Base-by-base conservation (phyloP, 2,888 invertebrate species). In the Limnephilus lunatus region DNA sequence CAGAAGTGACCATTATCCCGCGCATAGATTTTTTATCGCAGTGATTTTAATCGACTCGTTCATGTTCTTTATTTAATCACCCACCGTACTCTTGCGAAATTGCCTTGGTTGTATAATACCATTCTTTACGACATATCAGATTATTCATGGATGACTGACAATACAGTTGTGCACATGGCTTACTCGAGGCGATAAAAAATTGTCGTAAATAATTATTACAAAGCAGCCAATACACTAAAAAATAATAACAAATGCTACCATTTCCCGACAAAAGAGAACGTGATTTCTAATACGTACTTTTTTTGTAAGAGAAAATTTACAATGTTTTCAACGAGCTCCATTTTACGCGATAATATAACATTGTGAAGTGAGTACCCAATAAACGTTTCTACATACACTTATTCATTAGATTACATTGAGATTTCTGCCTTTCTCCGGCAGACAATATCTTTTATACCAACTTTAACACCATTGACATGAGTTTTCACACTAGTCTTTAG, bases 71-170 rank as follows among this genome's bases (percentile, higher is more conserved):
- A 35, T 86, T 35, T 44, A 30, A 30, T 44, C 25, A 86, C n/a
- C 44, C 12, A 12, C 44, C 44, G 85, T 44, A 30, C 32, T 31
- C 25, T 68, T 68, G 53, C 88, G 19, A 88, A 53, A 80, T 88
- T 88, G 80, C 80, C 88, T 35, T 3, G 19, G 39, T 30, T 39
- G 81, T 89, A 81, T 39, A 89, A 82, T 89, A 81, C 35, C 81
- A 89, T 89, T 35, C 82, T 89, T 89, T 89, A 89, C 89, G 81
- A 89, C 89, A 89, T 31, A 80, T 89, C 83, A 90, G 83, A 53
- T 83, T 83, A 90, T 90, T 90, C 44, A 90, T 53, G 90, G 89
- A 89, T 89, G 89, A 81, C 35, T 89, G 89, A 68, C 30, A 53
- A 53, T 32, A 83, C 35, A 35, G 25, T 30, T 82, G 48, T 48